These are phyloP conservation scores for Cirrhinus mrigala DNA, from an alignment of 2,797 vertebrate species.

Conservation along the genomic window DNA sequence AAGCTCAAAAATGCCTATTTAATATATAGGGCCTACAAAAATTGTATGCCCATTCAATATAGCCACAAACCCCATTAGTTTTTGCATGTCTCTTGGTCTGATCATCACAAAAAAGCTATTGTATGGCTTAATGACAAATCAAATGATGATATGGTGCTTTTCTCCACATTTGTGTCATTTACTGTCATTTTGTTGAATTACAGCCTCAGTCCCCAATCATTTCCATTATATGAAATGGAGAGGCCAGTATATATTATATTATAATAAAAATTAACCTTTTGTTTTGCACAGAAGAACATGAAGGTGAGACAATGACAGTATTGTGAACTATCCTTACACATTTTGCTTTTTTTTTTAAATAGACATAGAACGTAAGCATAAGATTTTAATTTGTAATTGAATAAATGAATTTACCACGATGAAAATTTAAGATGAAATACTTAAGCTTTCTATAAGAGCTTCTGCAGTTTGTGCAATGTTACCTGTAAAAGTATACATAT, in stretches of 20 bases:
- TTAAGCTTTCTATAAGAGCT: background rate
- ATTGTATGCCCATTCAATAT: too few species aligned
- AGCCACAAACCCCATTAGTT: background rate
- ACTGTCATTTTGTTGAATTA: background rate
- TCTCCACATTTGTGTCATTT: too few species aligned
- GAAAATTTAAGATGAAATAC: background rate
- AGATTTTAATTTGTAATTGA: background rate
- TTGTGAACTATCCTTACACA: too few species aligned
- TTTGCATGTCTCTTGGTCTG: background rate
- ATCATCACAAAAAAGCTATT: background rate
- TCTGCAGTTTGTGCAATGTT: background rate
- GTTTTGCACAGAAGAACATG: too few species aligned
- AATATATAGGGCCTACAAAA: background rate
- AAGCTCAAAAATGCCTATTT: background rate
- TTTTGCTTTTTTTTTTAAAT: too few species aligned
- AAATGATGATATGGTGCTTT: background rate
- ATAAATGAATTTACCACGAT: background rate
- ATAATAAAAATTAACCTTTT: too few species aligned
- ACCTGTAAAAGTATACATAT: background rate
- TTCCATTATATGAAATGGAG: background rate
- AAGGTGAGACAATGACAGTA: too few species aligned
- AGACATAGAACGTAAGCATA: background rate
- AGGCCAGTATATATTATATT: too few species aligned
- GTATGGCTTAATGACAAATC: background rate
- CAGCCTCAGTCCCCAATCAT: background rate